Evolutionary conservation across 2,888 invertebrate species (phyloP).

Genomic region (Drosophila aldrichi): DNA sequence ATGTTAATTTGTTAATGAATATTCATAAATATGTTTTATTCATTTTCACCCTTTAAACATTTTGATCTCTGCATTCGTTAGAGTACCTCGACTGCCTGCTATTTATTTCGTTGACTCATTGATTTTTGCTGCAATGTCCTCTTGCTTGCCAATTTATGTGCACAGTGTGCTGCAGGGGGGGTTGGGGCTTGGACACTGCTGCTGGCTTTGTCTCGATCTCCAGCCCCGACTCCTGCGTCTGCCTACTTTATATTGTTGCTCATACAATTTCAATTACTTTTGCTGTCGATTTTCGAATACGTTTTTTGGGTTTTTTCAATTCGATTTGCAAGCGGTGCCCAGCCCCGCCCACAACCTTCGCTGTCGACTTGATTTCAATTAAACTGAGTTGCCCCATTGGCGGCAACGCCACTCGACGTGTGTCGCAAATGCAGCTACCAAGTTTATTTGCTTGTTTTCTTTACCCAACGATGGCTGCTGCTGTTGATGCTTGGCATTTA

Average conservation of each 20-base stretch:
- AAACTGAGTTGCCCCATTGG: slow-evolving; percentile 77
- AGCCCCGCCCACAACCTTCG: slow-evolving; percentile 19
- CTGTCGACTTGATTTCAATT: slow-evolving; percentile 73
- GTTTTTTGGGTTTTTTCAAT: slow-evolving; percentile 74
- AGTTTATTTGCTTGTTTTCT: slow-evolving; percentile 79
- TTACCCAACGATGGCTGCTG: slow-evolving; percentile 45
- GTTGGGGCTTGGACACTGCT: slow-evolving; percentile 41
- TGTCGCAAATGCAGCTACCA: slow-evolving; percentile 73
- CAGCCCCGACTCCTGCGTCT: neutral
- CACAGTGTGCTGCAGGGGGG: slow-evolving; percentile 35
- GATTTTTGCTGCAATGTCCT: slow-evolving; percentile 48
- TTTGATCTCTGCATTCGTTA: neutral
- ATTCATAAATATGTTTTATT: too few relatives aligned
- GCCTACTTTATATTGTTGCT: slow-evolving; percentile 71
- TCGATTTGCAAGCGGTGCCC: slow-evolving; percentile 72
- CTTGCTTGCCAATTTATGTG: slow-evolving; percentile 70
- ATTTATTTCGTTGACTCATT: slow-evolving; percentile 6
- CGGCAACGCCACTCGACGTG: slow-evolving; percentile 73
- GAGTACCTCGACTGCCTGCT: slow-evolving; percentile 20
- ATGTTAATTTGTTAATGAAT: too few relatives aligned
- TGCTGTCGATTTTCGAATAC: slow-evolving; percentile 81
- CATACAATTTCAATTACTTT: slow-evolving; percentile 83
- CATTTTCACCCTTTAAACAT: too few relatives aligned
- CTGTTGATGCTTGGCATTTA: slow-evolving; percentile 61
- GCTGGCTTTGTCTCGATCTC: slow-evolving; percentile 11